Evolutionary conservation across 2,113 vertebrate genomes (phyloP).

Genomic region (Coregonus clupeaformis): DNA sequence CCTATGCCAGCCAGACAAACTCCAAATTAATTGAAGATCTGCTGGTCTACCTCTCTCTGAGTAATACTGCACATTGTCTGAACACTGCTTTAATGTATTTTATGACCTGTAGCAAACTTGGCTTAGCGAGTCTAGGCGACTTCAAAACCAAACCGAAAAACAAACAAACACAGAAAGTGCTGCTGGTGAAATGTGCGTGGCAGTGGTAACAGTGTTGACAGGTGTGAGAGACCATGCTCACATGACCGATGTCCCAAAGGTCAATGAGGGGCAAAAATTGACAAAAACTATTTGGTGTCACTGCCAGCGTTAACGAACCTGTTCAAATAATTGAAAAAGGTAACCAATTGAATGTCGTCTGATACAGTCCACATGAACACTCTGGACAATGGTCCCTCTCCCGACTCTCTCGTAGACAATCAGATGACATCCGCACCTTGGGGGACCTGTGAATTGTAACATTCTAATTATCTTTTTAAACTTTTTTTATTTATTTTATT

Average conservation of each 20-base stretch:
- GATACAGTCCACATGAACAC: background rate
- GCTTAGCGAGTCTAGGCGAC: background rate
- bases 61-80: slow-evolving; percentile 62
- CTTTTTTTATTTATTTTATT: slow-evolving; percentile 45
- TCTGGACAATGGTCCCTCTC: slow-evolving; percentile 26
- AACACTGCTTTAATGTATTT: slow-evolving; percentile 51
- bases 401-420: slow-evolving; percentile 34
- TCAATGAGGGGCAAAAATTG: background rate
- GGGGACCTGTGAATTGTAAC: slow-evolving; percentile 46
- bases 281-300: background rate
- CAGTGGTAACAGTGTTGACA: too few species aligned
- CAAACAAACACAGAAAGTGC: background rate
- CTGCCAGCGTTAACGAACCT: background rate
- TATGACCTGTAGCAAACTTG: background rate
- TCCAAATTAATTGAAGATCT: background rate
- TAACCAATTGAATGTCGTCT: background rate
- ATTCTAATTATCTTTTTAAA: slow-evolving; percentile 48
- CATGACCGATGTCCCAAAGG: too few species aligned
- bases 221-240: too few species aligned
- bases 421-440: slow-evolving; percentile 49
- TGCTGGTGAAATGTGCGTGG: background rate
- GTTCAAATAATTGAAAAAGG: too few species aligned
- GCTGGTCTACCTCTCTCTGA: background rate
- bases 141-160: background rate
- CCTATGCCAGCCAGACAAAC: too few species aligned